Evolutionary conservation across 2,113 vertebrate species (phyloP), one percentile per base, ranked within the genome.

Genomic region (Nothocercus nigrocapillus): DNA sequence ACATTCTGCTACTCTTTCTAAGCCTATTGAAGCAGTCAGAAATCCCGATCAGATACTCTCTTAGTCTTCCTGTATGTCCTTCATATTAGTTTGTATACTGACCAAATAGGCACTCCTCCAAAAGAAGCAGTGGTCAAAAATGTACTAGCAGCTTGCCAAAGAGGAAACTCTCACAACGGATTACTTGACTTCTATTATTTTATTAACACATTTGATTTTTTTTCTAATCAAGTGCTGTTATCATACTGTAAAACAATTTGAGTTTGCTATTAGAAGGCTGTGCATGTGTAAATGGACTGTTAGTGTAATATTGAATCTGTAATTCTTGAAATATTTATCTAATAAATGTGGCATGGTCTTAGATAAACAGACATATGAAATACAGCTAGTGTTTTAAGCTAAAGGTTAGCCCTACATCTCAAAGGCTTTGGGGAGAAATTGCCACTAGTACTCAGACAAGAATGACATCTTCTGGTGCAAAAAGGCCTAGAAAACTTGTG

Each of bases 361-460:
- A 51, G 15, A 72, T 83, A 73, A 70, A 58, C 66, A 92, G 11
- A 9, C 5, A 4, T 7, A 44, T 44, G n/a, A 93, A 68, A 75
- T 62, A 40, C 17, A 20, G 67, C 70, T 86, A 30, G 53, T 75
- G 66, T 76, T 94, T 90, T 85, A 73, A 38, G 59, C 42, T 91
- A 19, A 75, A 72, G 42, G 8, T 83, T 95, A 80, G 67, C n/a
- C 53, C 24, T 83, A 1, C 24, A 17, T 79, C 86, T 77, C 88
- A 67, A 67, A 47, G 47, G 59, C 62, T 69, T 66, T 81, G 36
- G 75, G 72, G 80, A 95, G 78, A 74, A 6, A 30, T 76, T 92
- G 91, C 79, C 94, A 91, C 66, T 84, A 20, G 42, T 64, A 11
- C 51, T 54, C 68, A 91, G 47, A 86, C 36, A 64, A 89, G 85